A percentile compares a stretch with the other conserved stretches of the same genome.
phyloP scores from a whole-genome alignment of 2,113 vertebrate genomes.

The Solea senegalensis region DNA sequence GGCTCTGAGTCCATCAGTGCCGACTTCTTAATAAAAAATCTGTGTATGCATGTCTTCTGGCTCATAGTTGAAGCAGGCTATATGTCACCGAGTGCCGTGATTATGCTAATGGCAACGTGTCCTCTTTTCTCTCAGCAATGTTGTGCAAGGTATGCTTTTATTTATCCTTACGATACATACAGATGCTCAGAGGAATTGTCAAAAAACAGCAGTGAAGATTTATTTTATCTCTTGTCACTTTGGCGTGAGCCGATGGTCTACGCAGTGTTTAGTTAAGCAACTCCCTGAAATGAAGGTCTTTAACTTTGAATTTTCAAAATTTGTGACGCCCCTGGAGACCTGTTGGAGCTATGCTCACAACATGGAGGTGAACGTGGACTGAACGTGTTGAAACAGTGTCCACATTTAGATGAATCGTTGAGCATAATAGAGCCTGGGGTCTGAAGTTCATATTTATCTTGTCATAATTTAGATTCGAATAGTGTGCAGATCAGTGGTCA shows the following conservation, averaged over 20 bases:
- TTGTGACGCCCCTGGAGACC: conserved; percentile 9
- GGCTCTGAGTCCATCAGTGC: conserved; percentile 8
- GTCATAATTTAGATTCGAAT: conserved; percentile 10
- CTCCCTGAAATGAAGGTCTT: conserved; percentile 11
- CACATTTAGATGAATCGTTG: background rate
- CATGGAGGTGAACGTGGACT: background rate
- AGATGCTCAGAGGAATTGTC: background rate
- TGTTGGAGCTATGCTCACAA: background rate
- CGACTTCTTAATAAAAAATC: conserved; percentile 24
- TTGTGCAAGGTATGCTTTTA: background rate
- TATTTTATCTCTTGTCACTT: too few species aligned
- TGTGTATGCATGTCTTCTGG: conserved; percentile 6
- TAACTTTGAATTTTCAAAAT: conserved; percentile 20
- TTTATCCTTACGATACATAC: background rate
- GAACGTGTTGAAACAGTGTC: background rate
- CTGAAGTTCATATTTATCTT: conserved; percentile 6
- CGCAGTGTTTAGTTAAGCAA: background rate
- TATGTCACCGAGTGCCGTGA: background rate
- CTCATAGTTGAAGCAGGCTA: conserved; percentile 1
- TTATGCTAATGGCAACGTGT: background rate
- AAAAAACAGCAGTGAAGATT: too few species aligned
- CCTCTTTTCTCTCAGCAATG: background rate
- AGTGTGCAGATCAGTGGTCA: background rate
- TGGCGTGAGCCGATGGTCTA: too few species aligned
- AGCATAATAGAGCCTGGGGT: background rate